Percentiles rank a stretch among this genome's conserved stretches.
Conservation (phyloP, 2,797 vertebrate species). For the Holocentrus rufus region DNA sequence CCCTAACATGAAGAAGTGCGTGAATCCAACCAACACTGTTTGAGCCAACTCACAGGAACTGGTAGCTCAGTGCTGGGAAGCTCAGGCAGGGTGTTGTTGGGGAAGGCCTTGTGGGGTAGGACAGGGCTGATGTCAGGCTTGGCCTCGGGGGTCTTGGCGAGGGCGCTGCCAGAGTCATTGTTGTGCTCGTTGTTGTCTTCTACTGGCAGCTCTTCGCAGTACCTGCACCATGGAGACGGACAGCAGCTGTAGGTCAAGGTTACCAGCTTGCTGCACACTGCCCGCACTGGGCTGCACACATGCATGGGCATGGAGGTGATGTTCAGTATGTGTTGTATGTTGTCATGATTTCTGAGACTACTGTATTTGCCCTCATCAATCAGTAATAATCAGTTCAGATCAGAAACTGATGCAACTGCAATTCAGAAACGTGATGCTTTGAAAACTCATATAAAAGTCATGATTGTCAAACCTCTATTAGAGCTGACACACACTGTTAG, state of each 20-base stretch:
- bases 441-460: no score
- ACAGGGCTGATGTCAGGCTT: conserved; percentile 86
- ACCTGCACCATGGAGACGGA: conserved; percentile 80
- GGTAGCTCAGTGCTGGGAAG: conserved; percentile 78
- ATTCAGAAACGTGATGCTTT: no score
- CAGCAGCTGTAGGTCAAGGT: conserved; percentile 80
- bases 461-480: no score
- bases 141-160: conserved; percentile 88
- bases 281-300: conserved; percentile 25
- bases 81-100: conserved; percentile 77
- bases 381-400: no score
- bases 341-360: not conserved
- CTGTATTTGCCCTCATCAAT: no score
- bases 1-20: no score
- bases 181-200: conserved; percentile 86
- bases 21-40: not conserved
- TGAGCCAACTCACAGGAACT: conserved; percentile 76
- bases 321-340: not conserved
- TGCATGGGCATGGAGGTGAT: conserved; percentile 19
- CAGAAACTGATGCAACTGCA: no score
- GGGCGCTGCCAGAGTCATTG: conserved; percentile 84
- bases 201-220: conserved; percentile 85
- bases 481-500: no score
- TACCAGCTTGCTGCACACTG: conserved; percentile 69
- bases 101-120: conserved; percentile 82